Evolutionary conservation across 2,797 vertebrate species (phyloP), one percentile per base, ranked within the genome.

Genomic region (Nasua narica): DNA sequence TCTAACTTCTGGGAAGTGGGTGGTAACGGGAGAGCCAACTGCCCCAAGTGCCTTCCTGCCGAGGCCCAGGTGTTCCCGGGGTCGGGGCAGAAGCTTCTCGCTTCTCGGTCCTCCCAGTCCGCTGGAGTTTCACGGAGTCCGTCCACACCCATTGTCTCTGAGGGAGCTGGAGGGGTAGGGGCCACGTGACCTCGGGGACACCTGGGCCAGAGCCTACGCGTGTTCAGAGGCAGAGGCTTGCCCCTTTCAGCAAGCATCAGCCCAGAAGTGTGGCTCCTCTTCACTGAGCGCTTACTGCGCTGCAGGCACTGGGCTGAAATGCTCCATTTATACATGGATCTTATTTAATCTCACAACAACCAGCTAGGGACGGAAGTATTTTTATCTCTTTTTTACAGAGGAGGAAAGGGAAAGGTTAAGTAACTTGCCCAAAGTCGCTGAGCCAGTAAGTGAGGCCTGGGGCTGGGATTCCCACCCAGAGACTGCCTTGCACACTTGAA

Each of bases 371-470:
- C 60, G 58, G 65, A 95, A 93, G 62, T 96, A 87, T 95, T 92
- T 96, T 70, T 95, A 91, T 92, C 46, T 95, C 69, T 23, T 86
- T 87, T 93, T 95, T 65, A 87, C 88, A 81, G 81, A 72, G 58
- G 69, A 92, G 88, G 85, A 86, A 95, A 92, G 62, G 74, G 82
- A 94, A 88, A 94, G 86, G 96, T 97, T 96, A 88, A 97, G 79
- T 84, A 65, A 96, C 87, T 94, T 91, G 84, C 54, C 52, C 50
- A 19, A 88, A 95, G 85, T 92, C 72, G 2, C 85, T 91, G 77
- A 92, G 85, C 65, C 82, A 52, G 67, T 89, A 65, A 62, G 35
- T 27, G 84, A 95, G 89, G 82, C 86, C 87, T 0, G 15, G 40
- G 72, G 67, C 90, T 78, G 91, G 77, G 89, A 67, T 84, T 91